Base-by-base conservation (phyloP, 1,140 invertebrate species). In the Aphis craccivora region DNA sequence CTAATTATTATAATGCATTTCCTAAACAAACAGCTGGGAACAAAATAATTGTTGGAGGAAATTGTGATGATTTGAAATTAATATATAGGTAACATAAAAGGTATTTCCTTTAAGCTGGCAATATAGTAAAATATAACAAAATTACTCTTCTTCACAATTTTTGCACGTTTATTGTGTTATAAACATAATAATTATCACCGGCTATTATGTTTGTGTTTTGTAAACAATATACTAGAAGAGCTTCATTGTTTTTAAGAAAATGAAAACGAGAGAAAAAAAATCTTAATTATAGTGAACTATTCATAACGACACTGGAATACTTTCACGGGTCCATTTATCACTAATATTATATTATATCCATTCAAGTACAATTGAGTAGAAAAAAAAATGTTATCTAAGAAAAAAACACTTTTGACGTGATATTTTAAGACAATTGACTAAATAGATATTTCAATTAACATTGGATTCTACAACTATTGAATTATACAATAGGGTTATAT, bases 201-300 rank as follows among this genome's bases (percentile, higher is more conserved):
- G 2, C 37, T 43, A 84, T 84, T 84, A 40, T 84, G 83, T 30
- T 84, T 84, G 22, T 43, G 9, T 84, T 84, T 84, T 43, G 40
- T 40, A 43, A 84, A 84, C 37, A 84, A 84, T 40, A 43, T 84
- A 1, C 7, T n/a, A 40, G 37, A 40, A 9, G 83, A 23, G 23
- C 9, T 84, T 84, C 37, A 84, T 84, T 84, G 37, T 84, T 40
- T 84, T 84, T 40, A 84, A 84, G 83, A 84, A 84, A 84, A 84
- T 84, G 83, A 43, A 84, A 84, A 40, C 23, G 37, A 84, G 9
- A 43, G 9, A 25, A 84, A 84, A 84, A 84, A 84, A 84, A 84
- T 84, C 37, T 84, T 43, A 84, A 84, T 84, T 84, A 84, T 43
- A 84, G 3, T 43, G 6, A 43, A 83, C 81, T 83, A 83, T 83